Evolutionary conservation across 2,888 invertebrate genomes (phyloP).

Genomic region (Ectemnius cavifrons): DNA sequence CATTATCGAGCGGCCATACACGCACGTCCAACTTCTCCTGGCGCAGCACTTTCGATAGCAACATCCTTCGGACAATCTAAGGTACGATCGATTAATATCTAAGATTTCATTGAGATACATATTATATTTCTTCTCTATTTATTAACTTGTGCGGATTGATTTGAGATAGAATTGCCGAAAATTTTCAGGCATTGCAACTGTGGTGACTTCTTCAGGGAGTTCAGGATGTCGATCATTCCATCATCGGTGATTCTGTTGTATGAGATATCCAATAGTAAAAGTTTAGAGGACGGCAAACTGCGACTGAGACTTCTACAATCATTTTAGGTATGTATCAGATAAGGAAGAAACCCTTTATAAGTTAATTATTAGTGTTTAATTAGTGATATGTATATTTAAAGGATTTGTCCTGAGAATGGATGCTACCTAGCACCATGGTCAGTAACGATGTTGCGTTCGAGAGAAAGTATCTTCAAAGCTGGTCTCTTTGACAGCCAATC

Average conservation of each 20-base stretch:
- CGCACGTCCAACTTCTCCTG: constrained; percentile 78
- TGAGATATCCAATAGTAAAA: constrained; percentile 81
- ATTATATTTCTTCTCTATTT: neutral
- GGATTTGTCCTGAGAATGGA: neutral
- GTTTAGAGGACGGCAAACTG: constrained; percentile 81
- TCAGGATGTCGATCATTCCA: constrained; percentile 80
- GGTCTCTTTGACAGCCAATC: constrained; percentile 80
- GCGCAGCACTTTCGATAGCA: constrained; percentile 73
- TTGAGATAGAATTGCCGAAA: constrained; percentile 77
- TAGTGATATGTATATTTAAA: neutral
- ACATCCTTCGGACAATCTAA: constrained; percentile 76
- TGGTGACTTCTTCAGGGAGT: constrained; percentile 81
- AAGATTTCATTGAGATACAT: neutral
- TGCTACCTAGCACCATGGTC: constrained; percentile 80
- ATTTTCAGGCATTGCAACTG: constrained; percentile 74
- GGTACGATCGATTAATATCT: neutral
- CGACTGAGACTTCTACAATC: constrained; percentile 79
- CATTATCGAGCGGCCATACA: constrained; percentile 75
- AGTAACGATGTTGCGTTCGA: constrained; percentile 81
- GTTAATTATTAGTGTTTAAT: neutral
- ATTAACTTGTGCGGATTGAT: constrained; percentile 70
- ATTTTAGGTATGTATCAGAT: neutral
- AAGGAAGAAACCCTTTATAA: neutral
- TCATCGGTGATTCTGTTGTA: constrained; percentile 80
- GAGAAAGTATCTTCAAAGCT: constrained; percentile 79